phyloP scores from a whole-genome alignment of 2,113 vertebrate genomes.

The Brienomyrus brachyistius region DNA sequence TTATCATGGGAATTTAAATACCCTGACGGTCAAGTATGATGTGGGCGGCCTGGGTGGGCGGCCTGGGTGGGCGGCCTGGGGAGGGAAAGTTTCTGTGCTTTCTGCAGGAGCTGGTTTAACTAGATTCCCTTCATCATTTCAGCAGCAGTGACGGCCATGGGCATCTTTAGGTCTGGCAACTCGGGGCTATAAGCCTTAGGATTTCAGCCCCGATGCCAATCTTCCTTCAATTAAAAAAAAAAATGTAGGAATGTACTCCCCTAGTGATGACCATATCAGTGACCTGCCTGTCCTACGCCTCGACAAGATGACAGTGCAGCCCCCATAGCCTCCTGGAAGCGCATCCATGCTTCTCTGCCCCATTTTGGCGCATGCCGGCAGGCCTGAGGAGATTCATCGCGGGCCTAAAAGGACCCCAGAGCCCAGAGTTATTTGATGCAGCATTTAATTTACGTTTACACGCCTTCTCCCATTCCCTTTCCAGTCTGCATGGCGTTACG shows the following conservation, averaged over 20 bases:
- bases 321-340: neutral
- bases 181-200: too few species aligned
- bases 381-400: neutral
- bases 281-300: neutral
- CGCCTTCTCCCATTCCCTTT: neutral
- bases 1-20: neutral
- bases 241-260: too few species aligned
- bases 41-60: neutral
- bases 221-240: too few species aligned
- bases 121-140: neutral
- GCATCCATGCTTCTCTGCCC: neutral
- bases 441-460: neutral
- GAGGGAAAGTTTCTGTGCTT: neutral
- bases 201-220: too few species aligned
- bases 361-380: neutral
- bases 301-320: neutral
- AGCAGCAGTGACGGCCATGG: neutral
- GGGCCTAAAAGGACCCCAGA: neutral
- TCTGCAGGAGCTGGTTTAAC: neutral
- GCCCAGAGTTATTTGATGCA: neutral
- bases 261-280: neutral
- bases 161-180: too few species aligned
- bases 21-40: neutral
- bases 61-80: neutral
- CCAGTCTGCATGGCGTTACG: neutral